Percentiles rank a stretch among this genome's conserved stretches.
These are phyloP conservation scores for Siniperca undulata DNA, from an alignment of 2,797 vertebrate genomes.

Conservation along the genomic window DNA sequence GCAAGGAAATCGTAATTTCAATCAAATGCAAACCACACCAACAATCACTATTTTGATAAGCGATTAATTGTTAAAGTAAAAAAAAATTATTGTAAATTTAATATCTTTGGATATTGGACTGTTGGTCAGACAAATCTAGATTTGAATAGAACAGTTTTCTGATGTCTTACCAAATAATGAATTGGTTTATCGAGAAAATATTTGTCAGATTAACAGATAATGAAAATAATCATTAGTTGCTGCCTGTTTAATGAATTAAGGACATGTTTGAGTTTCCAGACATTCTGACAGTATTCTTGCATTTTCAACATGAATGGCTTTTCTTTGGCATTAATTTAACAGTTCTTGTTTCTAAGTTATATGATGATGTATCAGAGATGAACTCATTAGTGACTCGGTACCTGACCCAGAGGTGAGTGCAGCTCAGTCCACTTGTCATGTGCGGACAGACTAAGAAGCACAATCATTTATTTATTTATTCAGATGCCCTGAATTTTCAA, in stretches of 20 bases:
- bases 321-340: neutral
- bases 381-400: neutral
- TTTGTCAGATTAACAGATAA: neutral
- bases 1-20: neutral
- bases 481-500: constrained; percentile 38
- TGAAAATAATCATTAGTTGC: neutral
- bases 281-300: neutral
- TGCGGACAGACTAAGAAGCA: constrained; percentile 5
- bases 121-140: neutral
- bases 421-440: neutral
- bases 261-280: neutral
- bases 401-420: neutral
- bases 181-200: neutral
- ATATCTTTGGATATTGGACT: neutral
- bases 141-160: neutral
- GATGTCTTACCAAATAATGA: neutral
- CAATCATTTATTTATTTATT: constrained; percentile 37
- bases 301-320: neutral
- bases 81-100: neutral
- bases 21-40: neutral
- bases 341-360: neutral
- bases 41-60: neutral
- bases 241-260: neutral
- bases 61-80: neutral
- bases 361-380: neutral